A percentile compares a stretch with the other conserved stretches of the same genome.
phyloP scores from a whole-genome alignment of 2,888 invertebrate genomes.

The Elysia crispata region DNA sequence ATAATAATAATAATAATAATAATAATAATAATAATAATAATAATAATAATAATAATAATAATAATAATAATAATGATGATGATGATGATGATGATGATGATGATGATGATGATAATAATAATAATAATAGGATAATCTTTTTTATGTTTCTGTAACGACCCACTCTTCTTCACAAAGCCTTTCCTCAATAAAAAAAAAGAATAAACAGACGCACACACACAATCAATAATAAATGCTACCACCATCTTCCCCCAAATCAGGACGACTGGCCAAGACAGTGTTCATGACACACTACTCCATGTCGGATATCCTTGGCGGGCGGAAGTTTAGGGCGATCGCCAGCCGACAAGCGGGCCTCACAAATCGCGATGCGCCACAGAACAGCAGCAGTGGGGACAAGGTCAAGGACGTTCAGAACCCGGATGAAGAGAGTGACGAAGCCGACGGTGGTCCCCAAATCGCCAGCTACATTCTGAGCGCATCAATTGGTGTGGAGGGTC shows the following conservation, averaged over 20 bases:
- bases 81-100: too few species aligned
- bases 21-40: conserved; percentile 1
- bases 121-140: too few species aligned
- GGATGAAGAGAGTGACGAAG: not conserved
- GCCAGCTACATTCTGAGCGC: conserved; percentile 65
- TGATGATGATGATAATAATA: too few species aligned
- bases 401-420: not conserved
- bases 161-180: too few species aligned
- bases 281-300: conserved; percentile 71
- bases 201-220: too few species aligned
- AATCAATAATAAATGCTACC: too few species aligned
- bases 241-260: conserved; percentile 51
- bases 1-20: conserved; percentile 25
- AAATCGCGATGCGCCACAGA: not conserved
- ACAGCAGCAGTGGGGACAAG: too few species aligned
- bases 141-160: too few species aligned
- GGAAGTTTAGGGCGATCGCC: not conserved
- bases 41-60: conserved; percentile 18
- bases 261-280: conserved; percentile 66
- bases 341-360: not conserved
- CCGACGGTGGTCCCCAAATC: conserved; percentile 47
- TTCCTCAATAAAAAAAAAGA: too few species aligned
- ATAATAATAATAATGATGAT: not conserved
- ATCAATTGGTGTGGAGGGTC: conserved; percentile 55
- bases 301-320: conserved; percentile 62